These are phyloP conservation scores for Saccostrea echinata DNA, from an alignment of 1,140 invertebrate species.

Conservation along the genomic window DNA sequence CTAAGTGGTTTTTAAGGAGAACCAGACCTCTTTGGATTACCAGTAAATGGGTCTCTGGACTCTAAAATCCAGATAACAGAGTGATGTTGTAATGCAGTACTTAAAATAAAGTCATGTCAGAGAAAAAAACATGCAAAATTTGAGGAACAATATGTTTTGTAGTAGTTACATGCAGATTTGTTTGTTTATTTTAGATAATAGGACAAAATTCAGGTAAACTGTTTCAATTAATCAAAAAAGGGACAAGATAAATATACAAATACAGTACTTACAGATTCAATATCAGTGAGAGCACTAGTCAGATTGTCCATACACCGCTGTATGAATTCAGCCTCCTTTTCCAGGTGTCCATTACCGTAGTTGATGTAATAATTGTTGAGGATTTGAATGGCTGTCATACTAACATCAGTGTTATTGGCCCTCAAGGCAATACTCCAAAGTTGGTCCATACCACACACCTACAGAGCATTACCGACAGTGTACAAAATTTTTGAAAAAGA, in stretches of 20 bases:
- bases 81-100: not conserved
- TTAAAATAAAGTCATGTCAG: too few species aligned
- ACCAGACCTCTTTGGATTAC: constrained; percentile 93
- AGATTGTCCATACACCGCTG: constrained; percentile 92
- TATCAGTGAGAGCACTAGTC: constrained; percentile 85
- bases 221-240: too few species aligned
- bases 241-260: too few species aligned
- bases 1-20: constrained; percentile 93
- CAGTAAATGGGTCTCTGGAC: constrained; percentile 89
- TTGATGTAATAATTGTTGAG: constrained; percentile 96
- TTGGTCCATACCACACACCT: constrained; percentile 91
- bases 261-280: constrained; percentile 68
- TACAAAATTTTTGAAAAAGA: too few species aligned
- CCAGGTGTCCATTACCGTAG: constrained; percentile 82
- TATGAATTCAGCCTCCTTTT: constrained; percentile 95
- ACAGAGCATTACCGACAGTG: too few species aligned
- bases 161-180: too few species aligned
- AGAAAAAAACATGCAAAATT: too few species aligned
- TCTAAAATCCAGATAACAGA: constrained; percentile 61
- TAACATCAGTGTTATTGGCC: constrained; percentile 94
- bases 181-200: too few species aligned
- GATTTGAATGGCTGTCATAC: constrained; percentile 95
- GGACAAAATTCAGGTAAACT: too few species aligned
- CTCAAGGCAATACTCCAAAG: constrained; percentile 95
- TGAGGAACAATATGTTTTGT: too few species aligned